Evolutionary conservation across 2,797 vertebrate genomes (phyloP).

Genomic region (Anguilla anguilla): DNA sequence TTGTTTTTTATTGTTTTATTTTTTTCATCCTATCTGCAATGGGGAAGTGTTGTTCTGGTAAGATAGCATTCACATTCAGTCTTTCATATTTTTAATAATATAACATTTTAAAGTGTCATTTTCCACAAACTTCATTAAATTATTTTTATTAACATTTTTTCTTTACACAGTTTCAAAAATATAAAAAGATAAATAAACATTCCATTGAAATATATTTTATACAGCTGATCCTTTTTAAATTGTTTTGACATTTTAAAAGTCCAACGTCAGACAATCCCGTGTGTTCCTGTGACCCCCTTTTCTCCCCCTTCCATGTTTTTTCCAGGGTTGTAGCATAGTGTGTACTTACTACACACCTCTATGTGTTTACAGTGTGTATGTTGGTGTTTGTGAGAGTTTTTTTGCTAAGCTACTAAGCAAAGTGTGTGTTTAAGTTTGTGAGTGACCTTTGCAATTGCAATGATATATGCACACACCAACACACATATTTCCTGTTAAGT

Average conservation of each 20-base stretch:
- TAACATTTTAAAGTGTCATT: conserved; percentile 69
- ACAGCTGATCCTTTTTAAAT: conserved; percentile 69
- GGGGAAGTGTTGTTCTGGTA: conserved; percentile 70
- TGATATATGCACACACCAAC: background rate
- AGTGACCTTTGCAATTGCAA: background rate
- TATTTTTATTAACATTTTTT: conserved; percentile 78
- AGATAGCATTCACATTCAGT: conserved; percentile 73
- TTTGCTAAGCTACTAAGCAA: background rate
- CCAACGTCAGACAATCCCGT: conserved; percentile 63
- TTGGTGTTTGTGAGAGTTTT: background rate
- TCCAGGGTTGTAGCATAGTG: background rate
- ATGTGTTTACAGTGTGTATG: background rate
- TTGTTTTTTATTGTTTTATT: conserved; percentile 67
- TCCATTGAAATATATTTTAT: conserved; percentile 78
- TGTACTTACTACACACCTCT: background rate
- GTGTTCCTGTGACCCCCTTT: conserved; percentile 65
- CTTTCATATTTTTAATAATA: conserved; percentile 47
- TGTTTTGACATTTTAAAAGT: conserved; percentile 76
- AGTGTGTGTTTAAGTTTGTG: background rate
- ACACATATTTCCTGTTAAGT: background rate
- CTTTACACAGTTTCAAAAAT: conserved; percentile 71
- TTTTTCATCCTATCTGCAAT: conserved; percentile 73
- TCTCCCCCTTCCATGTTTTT: conserved; percentile 37
- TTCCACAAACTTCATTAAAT: conserved; percentile 74
- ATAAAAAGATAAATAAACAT: conserved; percentile 80